Evolutionary conservation across 1,140 invertebrate species (phyloP).

Genomic region (Sarcophaga peregrina): DNA sequence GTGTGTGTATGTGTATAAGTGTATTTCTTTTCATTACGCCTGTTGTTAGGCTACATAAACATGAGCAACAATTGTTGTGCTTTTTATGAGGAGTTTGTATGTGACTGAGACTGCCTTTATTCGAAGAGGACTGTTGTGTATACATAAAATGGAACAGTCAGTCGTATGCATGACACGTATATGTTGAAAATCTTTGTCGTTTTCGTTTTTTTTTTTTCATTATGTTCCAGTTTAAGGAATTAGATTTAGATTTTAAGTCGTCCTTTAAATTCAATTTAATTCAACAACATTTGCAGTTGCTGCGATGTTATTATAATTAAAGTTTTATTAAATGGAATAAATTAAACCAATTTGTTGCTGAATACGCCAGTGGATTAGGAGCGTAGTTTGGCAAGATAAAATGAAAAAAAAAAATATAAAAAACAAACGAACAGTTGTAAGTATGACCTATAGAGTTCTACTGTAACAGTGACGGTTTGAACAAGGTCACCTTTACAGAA

Average conservation of each 20-base stretch:
- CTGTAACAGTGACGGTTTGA: no score
- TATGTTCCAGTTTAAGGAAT: not conserved
- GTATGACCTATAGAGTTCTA: no score
- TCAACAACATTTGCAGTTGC: constrained; percentile 4
- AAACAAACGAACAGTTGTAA: no score
- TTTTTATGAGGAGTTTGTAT: not conserved
- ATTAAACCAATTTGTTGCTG: not conserved
- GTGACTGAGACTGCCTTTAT: not conserved
- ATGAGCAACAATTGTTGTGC: constrained; percentile 11
- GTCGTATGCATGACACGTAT: constrained; percentile 17
- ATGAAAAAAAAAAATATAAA: no score
- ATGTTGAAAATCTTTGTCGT: constrained; percentile 46
- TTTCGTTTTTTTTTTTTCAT: not conserved
- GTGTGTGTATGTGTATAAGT: no score
- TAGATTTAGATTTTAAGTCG: constrained; percentile 9
- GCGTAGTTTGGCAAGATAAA: no score
- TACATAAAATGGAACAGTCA: not conserved
- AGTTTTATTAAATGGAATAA: not conserved
- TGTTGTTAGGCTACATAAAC: not conserved
- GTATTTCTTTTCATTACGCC: no score
- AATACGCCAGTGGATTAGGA: no score
- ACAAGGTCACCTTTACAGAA: no score
- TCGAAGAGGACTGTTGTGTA: no score
- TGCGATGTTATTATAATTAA: constrained; percentile 10
- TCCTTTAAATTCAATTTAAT: constrained; percentile 12